Evolutionary conservation across 1,140 invertebrate species (phyloP).

Genomic region (Drosophila lini): DNA sequence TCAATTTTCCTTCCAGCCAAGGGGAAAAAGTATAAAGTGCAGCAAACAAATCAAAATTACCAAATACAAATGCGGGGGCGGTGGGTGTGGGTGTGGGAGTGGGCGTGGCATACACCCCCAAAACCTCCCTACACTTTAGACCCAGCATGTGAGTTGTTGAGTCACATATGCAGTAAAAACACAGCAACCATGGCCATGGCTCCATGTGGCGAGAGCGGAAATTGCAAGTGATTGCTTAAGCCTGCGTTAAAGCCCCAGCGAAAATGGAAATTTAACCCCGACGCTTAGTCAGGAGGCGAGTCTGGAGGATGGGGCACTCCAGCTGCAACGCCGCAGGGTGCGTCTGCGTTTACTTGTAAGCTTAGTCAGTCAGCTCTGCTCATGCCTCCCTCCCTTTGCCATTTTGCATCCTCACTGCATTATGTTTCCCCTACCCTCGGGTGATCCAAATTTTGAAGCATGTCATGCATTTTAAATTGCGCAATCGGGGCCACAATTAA

Average conservation of each 20-base stretch:
- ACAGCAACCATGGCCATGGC: slow-evolving; percentile 17
- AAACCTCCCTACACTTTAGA: not conserved
- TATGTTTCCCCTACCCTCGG: slow-evolving; percentile 2
- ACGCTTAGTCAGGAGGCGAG: slow-evolving; percentile 10
- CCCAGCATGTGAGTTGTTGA: not conserved
- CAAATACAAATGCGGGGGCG: slow-evolving; percentile 55
- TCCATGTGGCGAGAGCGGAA: slow-evolving; percentile 11
- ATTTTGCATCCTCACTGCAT: not conserved
- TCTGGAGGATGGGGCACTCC: not conserved
- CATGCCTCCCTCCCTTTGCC: not conserved
- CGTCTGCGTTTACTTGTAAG: slow-evolving; percentile 9
- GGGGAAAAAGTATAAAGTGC: slow-evolving; percentile 51
- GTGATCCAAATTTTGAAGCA: slow-evolving; percentile 43
- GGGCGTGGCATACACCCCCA: slow-evolving; percentile 4
- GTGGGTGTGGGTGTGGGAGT: not conserved
- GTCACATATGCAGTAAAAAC: slow-evolving; percentile 17
- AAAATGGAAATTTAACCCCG: slow-evolving; percentile 66
- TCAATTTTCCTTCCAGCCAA: slow-evolving; percentile 61
- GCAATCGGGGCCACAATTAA: slow-evolving; percentile 43
- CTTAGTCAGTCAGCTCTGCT: slow-evolving; percentile 1
- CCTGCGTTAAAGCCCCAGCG: slow-evolving; percentile 29
- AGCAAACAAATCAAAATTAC: slow-evolving; percentile 79
- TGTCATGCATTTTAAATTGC: slow-evolving; percentile 59
- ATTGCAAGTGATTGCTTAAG: slow-evolving; percentile 43
- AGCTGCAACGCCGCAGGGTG: slow-evolving; percentile 20